Percentiles rank a stretch among this genome's conserved stretches.
These are phyloP conservation scores for Artibeus lituratus DNA, from an alignment of 2,797 vertebrate species.

Conservation along the genomic window DNA sequence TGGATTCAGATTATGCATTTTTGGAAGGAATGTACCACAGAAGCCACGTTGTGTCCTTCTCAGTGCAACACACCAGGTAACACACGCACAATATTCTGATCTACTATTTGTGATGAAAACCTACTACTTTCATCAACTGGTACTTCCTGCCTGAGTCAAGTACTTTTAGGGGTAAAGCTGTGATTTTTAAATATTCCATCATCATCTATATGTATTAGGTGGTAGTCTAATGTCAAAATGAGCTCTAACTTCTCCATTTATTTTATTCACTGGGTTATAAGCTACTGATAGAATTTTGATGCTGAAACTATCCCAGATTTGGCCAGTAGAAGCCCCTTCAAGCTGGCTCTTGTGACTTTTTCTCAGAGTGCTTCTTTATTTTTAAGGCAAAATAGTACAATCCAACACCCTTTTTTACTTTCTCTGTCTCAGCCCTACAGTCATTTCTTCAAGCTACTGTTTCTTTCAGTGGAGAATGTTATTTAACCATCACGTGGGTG, in stretches of 20 bases:
- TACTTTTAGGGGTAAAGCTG: not conserved
- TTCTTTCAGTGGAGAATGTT: not conserved
- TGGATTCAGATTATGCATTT: not conserved
- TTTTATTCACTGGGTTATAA: not conserved
- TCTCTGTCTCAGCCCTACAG: not conserved
- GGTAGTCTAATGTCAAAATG: not conserved
- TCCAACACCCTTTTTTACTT: not conserved
- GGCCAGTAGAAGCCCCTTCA: not conserved
- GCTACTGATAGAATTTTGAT: not conserved
- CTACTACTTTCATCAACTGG: not conserved
- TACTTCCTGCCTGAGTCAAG: not conserved
- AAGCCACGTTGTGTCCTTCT: not conserved
- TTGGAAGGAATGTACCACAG: not conserved
- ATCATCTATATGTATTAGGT: not conserved
- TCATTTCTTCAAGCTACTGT: slow-evolving; percentile 24
- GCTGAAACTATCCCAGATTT: not conserved
- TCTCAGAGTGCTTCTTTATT: not conserved
- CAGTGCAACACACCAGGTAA: not conserved
- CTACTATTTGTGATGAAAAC: not conserved
- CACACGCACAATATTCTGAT: not conserved
- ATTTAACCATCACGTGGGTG: not conserved
- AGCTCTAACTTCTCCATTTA: slow-evolving; percentile 1
- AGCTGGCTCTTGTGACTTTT: not conserved
- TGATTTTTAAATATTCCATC: not conserved
- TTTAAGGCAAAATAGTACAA: slow-evolving; percentile 18